phyloP scores from a whole-genome alignment of 2,797 vertebrate species.

The Aldrovandia affinis region DNA sequence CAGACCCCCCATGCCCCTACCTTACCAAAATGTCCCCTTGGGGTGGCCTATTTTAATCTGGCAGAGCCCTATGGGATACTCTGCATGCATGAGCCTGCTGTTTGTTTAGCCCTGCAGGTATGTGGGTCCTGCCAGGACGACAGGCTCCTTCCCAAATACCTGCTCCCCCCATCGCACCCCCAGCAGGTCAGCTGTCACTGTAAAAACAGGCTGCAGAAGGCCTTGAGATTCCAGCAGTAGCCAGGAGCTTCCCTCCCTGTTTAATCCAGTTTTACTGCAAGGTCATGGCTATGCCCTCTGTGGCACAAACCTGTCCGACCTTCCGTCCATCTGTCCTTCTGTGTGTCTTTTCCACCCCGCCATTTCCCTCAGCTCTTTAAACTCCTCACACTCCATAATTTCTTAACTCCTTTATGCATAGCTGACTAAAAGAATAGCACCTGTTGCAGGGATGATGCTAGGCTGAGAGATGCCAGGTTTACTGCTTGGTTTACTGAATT shows the following conservation, averaged over 20 bases:
- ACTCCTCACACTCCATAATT: background rate
- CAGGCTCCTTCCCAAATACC: conserved; percentile 76
- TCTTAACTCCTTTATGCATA: background rate
- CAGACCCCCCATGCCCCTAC: conserved; percentile 39
- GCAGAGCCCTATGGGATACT: conserved; percentile 58
- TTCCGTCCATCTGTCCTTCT: conserved; percentile 19
- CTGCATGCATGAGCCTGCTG: conserved; percentile 57
- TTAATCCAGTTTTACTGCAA: conserved; percentile 75
- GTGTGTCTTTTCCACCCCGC: background rate
- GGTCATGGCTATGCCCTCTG: conserved; percentile 64
- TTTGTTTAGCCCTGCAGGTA: conserved; percentile 73
- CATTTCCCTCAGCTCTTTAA: background rate
- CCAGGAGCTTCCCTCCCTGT: conserved; percentile 74
- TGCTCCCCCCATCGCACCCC: conserved; percentile 56
- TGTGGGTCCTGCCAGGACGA: conserved; percentile 64
- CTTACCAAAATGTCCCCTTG: conserved; percentile 21
- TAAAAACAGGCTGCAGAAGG: conserved; percentile 68
- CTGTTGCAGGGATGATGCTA: background rate
- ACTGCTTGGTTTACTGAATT: background rate
- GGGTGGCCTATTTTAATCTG: conserved; percentile 64
- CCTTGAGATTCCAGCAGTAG: conserved; percentile 82
- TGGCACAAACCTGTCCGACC: conserved; percentile 38
- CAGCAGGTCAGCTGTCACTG: conserved; percentile 59
- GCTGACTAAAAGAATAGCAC: background rate
- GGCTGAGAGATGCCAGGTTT: background rate